phyloP scores from a whole-genome alignment of 2,797 vertebrate genomes.

The Tokudaia muenninki region DNA sequence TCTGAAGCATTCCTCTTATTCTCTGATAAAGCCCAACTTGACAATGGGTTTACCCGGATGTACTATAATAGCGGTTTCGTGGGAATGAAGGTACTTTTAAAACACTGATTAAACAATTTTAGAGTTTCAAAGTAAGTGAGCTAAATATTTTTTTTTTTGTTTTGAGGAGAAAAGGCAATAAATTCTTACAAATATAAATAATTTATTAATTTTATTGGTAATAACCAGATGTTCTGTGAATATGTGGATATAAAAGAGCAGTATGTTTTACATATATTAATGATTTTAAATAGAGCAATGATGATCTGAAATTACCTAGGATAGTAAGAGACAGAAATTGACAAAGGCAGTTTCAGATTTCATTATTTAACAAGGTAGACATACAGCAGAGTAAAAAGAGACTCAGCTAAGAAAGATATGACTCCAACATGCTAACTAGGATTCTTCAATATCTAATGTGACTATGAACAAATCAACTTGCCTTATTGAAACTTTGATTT shows the following conservation, averaged over 20 bases:
- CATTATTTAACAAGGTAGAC: neutral
- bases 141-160: neutral
- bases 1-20: slow-evolving; percentile 67
- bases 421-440: neutral
- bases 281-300: neutral
- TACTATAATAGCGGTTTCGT: neutral
- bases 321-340: neutral
- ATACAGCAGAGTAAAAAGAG: neutral
- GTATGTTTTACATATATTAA: neutral
- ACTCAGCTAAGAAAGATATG: neutral
- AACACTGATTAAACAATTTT: neutral
- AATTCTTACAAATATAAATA: slow-evolving; percentile 21
- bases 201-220: neutral
- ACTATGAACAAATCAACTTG: neutral
- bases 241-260: slow-evolving; percentile 21
- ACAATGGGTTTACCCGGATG: slow-evolving; percentile 44
- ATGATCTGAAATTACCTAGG: neutral
- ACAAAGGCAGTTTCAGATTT: slow-evolving; percentile 36
- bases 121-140: slow-evolving; percentile 2
- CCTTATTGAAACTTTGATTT: neutral
- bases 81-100: slow-evolving; percentile 26
- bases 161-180: neutral
- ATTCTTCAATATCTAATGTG: neutral
- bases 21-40: slow-evolving; percentile 69
- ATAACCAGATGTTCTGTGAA: slow-evolving; percentile 16